These are phyloP conservation scores for Idaea straminata DNA, from an alignment of 2,888 invertebrate genomes.

Conservation along the genomic window DNA sequence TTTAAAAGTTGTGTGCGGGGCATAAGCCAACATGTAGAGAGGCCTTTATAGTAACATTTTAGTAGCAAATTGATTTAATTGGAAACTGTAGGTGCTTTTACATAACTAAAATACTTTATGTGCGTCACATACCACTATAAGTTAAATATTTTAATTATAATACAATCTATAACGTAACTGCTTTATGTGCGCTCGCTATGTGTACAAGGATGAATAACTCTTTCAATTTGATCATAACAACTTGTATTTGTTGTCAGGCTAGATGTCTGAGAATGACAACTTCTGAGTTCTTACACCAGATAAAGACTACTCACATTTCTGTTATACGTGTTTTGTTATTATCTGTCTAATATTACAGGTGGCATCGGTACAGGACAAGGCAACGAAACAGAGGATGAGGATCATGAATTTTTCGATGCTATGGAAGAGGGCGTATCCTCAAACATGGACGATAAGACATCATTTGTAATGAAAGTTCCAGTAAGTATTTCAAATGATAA, in stretches of 20 bases:
- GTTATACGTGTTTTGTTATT: background rate
- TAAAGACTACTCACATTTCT: background rate
- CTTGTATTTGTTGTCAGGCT: too few species aligned
- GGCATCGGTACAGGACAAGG: slow-evolving; percentile 74
- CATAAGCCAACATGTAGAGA: background rate
- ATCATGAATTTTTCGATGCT: slow-evolving; percentile 87
- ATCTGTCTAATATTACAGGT: slow-evolving; percentile 41
- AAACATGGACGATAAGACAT: slow-evolving; percentile 68
- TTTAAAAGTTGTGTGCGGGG: too few species aligned
- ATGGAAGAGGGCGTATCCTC: slow-evolving; percentile 76
- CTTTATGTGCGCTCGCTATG: background rate
- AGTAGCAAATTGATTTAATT: background rate
- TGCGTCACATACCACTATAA: background rate
- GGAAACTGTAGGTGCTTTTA: background rate
- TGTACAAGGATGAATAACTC: too few species aligned
- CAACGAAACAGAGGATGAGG: slow-evolving; percentile 84
- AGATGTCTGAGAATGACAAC: too few species aligned
- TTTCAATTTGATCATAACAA: too few species aligned
- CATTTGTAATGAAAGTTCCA: slow-evolving; percentile 85
- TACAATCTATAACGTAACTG: background rate
- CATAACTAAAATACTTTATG: background rate
- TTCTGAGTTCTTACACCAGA: too few species aligned
- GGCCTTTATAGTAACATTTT: too few species aligned
- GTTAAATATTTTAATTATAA: background rate
- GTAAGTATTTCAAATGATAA: slow-evolving; percentile 47